Conservation (phyloP, 2,888 invertebrate genomes). For the Conistra vaccinii region DNA sequence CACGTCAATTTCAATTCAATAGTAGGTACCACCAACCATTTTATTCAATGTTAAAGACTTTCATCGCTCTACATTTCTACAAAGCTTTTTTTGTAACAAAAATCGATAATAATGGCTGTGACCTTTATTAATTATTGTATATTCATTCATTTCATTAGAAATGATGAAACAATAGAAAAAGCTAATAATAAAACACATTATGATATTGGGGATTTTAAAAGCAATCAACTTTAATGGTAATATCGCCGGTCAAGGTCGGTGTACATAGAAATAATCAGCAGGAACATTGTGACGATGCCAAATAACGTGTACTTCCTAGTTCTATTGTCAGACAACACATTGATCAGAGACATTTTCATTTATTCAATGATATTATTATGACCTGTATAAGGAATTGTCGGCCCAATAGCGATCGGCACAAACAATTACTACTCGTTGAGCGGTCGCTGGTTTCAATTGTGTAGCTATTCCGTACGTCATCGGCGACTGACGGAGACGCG, state of each 20-base stretch:
- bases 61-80: not conserved
- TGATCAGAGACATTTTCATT: conserved; percentile 69
- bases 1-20: conserved; percentile 26
- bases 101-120: conserved; percentile 42
- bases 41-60: conserved; percentile 20
- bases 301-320: conserved; percentile 69
- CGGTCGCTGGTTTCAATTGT: conserved; percentile 85
- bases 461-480: conserved; percentile 78
- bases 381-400: conserved; percentile 76
- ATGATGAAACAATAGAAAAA: conserved; percentile 34
- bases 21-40: conserved; percentile 11
- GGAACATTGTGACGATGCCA: conserved; percentile 63
- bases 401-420: conserved; percentile 79
- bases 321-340: conserved; percentile 58
- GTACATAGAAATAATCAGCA: conserved; percentile 57
- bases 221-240: conserved; percentile 64
- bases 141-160: conserved; percentile 30
- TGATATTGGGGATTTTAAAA: conserved; percentile 38
- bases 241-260: conserved; percentile 64
- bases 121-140: conserved; percentile 43
- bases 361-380: conserved; percentile 75
- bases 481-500: conserved; percentile 48
- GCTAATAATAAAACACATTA: conserved; percentile 26
- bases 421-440: conserved; percentile 88
- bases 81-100: conserved; percentile 14